Conservation (phyloP, 1,140 invertebrate genomes). For the Macrosteles quadrilineatus region DNA sequence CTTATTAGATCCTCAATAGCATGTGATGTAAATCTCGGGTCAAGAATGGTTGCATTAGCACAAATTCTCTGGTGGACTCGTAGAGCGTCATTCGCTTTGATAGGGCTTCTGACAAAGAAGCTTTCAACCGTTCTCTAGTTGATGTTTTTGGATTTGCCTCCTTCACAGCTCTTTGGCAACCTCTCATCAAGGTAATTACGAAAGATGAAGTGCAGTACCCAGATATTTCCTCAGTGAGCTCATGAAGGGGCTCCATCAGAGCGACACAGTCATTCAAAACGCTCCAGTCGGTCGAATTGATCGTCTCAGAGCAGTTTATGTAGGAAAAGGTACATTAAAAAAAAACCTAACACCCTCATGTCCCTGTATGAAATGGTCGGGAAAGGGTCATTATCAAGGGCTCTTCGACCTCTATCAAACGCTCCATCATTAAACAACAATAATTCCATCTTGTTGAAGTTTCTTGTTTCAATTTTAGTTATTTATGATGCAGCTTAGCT, state of each 20-base stretch:
- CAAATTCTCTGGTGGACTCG: not conserved
- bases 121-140: not conserved
- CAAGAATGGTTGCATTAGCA: slow-evolving; percentile 20
- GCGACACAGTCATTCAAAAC: slow-evolving; percentile 4
- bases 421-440: not conserved
- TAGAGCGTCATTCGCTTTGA: slow-evolving; percentile 7
- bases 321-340: slow-evolving; percentile 15
- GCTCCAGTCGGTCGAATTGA: not conserved
- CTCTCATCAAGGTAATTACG: slow-evolving; percentile 17
- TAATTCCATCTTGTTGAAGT: slow-evolving; percentile 21
- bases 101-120: not conserved
- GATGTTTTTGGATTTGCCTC: not conserved
- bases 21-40: slow-evolving; percentile 18
- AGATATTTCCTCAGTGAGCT: slow-evolving; percentile 14
- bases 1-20: too few species aligned
- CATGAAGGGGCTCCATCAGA: not conserved
- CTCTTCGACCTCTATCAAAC: slow-evolving; percentile 20
- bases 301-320: not conserved
- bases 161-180: slow-evolving; percentile 7
- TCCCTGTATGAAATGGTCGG: too few species aligned
- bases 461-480: slow-evolving; percentile 20
- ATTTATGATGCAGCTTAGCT: not conserved
- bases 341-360: too few species aligned
- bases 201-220: slow-evolving; percentile 14
- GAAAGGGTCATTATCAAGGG: not conserved